Base-by-base conservation (phyloP, 23 tunicate species). In the Halocynthia aurantium region DNA sequence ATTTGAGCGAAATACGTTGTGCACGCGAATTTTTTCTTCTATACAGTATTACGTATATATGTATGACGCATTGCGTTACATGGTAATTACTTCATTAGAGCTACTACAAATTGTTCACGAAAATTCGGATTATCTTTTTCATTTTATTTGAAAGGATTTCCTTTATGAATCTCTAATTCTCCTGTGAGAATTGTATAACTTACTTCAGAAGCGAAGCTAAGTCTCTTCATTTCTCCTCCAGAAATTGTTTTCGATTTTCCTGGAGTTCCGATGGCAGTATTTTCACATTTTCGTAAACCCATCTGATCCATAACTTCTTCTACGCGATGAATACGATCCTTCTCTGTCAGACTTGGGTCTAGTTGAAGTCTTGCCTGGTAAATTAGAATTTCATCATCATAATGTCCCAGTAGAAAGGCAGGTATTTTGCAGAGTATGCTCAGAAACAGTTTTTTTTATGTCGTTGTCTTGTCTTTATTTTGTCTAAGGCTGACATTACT, bases 151-250 rank as follows among this genome's bases (percentile, higher is more conserved):
- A 31, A 31, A 31, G 44, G 4, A 31, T 31, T n/a, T 31, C 44
- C 44, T 1, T 1, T 31, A 4, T 31, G 44, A 31, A 31, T 31
- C 44, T 1, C 44, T 31, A 31, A 31, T 31, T 31, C 2, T 31
- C 44, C 44, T 1, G 44, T 31, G 44, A 31, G 19, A 68, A 1
- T 1, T 22, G 13, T 22, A 18, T 11, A 11, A 68, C 76, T 13
- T 64, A 75, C 85, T 69, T 86, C 86, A 10, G 93, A 21, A 17
- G 93, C 93, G 57, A 87, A 76, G 55, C 87, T 83, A 61, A 87
- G 69, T 53, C 93, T 69, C 60, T 87, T 87, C 87, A 75, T 87
- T 68, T 87, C 93, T 64, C 93, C 93, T 68, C 93, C 93, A 7
- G 93, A 87, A 10, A 87, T 77, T 53, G 93, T 87, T 69, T 87